These are phyloP conservation scores for Sebastes trivittatus DNA, from an alignment of 2,797 vertebrate species.

Conservation along the genomic window DNA sequence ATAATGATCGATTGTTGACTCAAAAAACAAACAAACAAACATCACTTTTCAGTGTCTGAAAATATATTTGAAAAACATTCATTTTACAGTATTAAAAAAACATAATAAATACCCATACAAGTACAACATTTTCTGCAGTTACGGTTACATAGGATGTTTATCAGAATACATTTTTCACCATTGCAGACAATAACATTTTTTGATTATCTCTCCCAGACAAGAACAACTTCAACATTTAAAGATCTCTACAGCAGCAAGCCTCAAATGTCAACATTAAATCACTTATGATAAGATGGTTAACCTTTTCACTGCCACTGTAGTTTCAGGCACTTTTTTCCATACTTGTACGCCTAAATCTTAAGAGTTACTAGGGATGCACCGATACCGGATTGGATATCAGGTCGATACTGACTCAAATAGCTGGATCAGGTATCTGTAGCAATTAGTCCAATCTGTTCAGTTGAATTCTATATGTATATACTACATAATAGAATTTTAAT, in stretches of 20 bases:
- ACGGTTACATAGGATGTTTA: constrained; percentile 7
- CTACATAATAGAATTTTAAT: no score
- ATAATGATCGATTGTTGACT: neutral
- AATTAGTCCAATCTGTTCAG: no score
- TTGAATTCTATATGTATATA: no score
- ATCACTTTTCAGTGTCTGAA: constrained; percentile 56
- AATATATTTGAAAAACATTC: constrained; percentile 74
- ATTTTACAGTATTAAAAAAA: constrained; percentile 57
- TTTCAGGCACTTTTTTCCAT: constrained; percentile 68
- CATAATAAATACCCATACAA: constrained; percentile 25
- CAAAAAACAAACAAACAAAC: neutral
- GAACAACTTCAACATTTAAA: constrained; percentile 14
- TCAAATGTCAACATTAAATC: constrained; percentile 22
- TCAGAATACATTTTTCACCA: constrained; percentile 19
- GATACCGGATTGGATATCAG: no score
- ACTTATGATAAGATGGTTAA: constrained; percentile 14
- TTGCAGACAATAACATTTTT: neutral
- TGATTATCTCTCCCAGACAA: constrained; percentile 15
- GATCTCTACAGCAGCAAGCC: constrained; percentile 28
- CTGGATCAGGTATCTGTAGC: no score
- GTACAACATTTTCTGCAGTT: constrained; percentile 32
- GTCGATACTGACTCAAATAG: no score
- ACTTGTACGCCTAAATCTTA: neutral
- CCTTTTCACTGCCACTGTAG: constrained; percentile 32
- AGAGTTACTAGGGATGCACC: neutral